Conservation (phyloP, 2,113 vertebrate species). For the Oreochromis niloticus region DNA sequence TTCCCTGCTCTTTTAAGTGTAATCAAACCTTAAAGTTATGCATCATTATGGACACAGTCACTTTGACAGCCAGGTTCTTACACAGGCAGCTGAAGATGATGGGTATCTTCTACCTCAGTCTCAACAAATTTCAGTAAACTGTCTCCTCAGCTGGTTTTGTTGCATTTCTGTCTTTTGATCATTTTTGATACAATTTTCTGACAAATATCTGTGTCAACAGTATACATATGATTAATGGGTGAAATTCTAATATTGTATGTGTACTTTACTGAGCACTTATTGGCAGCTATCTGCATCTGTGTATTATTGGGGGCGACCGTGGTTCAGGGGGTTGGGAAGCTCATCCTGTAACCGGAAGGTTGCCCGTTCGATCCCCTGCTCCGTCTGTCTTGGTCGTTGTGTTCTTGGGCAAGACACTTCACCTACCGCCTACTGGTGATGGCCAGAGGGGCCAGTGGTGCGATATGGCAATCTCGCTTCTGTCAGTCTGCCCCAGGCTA, state of each 20-base stretch:
- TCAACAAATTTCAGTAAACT: rapidly evolving
- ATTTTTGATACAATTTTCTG: rapidly evolving
- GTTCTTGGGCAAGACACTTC: too few species aligned
- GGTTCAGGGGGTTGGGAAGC: too few species aligned
- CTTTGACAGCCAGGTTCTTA: not conserved
- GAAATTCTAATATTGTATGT: not conserved
- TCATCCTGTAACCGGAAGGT: too few species aligned
- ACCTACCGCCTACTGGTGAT: too few species aligned
- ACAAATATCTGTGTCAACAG: not conserved
- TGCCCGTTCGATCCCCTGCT: too few species aligned
- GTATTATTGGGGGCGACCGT: not conserved
- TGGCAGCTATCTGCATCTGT: not conserved
- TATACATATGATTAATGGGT: not conserved
- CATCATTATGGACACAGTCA: not conserved
- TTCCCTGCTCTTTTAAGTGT: not conserved
- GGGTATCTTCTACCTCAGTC: not conserved
- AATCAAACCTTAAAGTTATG: not conserved
- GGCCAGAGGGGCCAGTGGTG: too few species aligned
- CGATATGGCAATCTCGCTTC: too few species aligned
- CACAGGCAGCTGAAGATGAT: not conserved
- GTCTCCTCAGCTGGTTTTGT: not conserved
- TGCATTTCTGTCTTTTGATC: not conserved
- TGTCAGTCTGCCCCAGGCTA: too few species aligned
- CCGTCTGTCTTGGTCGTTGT: too few species aligned
- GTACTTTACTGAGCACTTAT: not conserved